phyloP scores from a whole-genome alignment of 2,888 invertebrate species.

The Eulithis testata region DNA sequence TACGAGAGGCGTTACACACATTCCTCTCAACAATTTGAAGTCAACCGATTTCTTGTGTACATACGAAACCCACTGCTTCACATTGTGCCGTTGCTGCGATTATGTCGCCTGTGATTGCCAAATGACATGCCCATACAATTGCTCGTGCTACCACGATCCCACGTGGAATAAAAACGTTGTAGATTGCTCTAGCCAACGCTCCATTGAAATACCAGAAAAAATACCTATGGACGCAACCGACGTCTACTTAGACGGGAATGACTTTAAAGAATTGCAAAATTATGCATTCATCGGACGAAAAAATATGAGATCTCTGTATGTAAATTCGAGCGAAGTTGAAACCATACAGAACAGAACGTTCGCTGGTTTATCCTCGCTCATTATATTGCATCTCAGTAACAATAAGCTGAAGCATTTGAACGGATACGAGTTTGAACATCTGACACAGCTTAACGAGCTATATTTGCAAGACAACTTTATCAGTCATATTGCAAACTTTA shows the following conservation, averaged over 20 bases:
- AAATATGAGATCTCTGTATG: slow-evolving; percentile 93
- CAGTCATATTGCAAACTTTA: slow-evolving; percentile 90
- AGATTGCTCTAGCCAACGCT: slow-evolving; percentile 93
- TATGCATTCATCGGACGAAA: slow-evolving; percentile 96
- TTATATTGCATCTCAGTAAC: slow-evolving; percentile 92
- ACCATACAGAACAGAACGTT: slow-evolving; percentile 95
- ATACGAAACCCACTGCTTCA: slow-evolving; percentile 96
- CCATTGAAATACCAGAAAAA: slow-evolving; percentile 91
- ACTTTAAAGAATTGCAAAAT: slow-evolving; percentile 92
- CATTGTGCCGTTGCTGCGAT: slow-evolving; percentile 97
- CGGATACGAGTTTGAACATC: slow-evolving; percentile 93
- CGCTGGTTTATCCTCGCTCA: slow-evolving; percentile 91
- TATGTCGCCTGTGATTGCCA: slow-evolving; percentile 98
- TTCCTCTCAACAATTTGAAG: slow-evolving; percentile 89
- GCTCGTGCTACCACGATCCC: slow-evolving; percentile 97
- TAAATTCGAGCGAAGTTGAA: slow-evolving; percentile 93
- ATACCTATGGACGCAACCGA: slow-evolving; percentile 98
- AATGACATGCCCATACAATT: slow-evolving; percentile 97
- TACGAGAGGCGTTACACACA: slow-evolving; percentile 90
- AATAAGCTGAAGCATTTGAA: slow-evolving; percentile 91
- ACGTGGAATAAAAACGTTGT: slow-evolving; percentile 97
- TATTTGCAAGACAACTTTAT: slow-evolving; percentile 94
- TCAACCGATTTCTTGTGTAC: slow-evolving; percentile 95
- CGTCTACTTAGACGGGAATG: slow-evolving; percentile 95
- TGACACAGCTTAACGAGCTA: slow-evolving; percentile 91